Evolutionary conservation across 2,797 vertebrate genomes (phyloP).

Genomic region (Labroides dimidiatus): DNA sequence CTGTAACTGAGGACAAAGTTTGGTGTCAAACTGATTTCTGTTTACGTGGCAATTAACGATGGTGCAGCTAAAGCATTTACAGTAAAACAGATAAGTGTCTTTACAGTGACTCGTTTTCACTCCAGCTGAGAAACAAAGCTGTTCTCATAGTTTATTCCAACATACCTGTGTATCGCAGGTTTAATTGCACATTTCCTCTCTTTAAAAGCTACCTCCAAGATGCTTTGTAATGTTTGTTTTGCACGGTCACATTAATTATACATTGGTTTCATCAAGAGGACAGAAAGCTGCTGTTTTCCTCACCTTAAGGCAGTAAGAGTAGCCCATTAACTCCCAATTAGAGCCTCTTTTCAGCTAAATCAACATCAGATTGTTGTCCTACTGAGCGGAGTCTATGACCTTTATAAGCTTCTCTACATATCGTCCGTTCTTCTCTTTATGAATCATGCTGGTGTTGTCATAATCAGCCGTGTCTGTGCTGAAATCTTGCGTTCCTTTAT

Average conservation of each 20-base stretch:
- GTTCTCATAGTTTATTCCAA: slow-evolving; percentile 31
- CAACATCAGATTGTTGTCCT: slow-evolving; percentile 13
- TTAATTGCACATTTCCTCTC: slow-evolving; percentile 21
- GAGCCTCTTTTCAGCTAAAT: slow-evolving; percentile 19
- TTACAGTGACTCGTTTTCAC: not conserved
- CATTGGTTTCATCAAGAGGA: slow-evolving; percentile 53
- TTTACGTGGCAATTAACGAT: not conserved
- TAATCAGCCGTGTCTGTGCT: not conserved
- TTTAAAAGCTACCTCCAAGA: slow-evolving; percentile 51
- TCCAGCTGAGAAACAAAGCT: slow-evolving; percentile 25
- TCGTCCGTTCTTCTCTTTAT: not conserved
- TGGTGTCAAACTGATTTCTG: not conserved
- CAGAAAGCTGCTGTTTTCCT: slow-evolving; percentile 29
- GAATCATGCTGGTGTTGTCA: not conserved
- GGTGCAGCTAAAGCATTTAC: not conserved
- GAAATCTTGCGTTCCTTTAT: not conserved
- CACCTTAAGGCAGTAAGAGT: slow-evolving; percentile 27
- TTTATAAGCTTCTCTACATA: slow-evolving; percentile 23
- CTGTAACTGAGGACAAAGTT: slow-evolving; percentile 10
- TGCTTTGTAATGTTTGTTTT: slow-evolving; percentile 59
- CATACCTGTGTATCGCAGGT: slow-evolving; percentile 36
- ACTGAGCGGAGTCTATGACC: slow-evolving; percentile 3
- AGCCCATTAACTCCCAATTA: slow-evolving; percentile 5
- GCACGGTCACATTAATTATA: slow-evolving; percentile 65
- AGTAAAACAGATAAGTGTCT: not conserved